These are phyloP conservation scores for Caenorhabditis sp. DNA, from an alignment of 2,888 invertebrate genomes.

Conservation along the genomic window DNA sequence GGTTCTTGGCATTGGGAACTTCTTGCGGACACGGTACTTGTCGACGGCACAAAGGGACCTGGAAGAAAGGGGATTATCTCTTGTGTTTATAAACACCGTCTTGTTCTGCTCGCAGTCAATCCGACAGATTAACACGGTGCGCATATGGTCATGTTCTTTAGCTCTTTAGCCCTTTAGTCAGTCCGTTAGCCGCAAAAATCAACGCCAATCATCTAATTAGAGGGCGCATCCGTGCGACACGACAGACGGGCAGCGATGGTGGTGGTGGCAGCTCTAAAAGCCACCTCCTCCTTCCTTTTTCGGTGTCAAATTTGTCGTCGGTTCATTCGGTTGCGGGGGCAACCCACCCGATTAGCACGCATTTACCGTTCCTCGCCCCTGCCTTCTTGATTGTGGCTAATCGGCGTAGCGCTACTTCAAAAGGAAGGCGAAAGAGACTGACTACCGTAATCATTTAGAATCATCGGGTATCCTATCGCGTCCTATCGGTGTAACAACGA, in stretches of 20 bases:
- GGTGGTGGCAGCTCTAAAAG: constrained; percentile 29
- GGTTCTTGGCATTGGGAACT: constrained; percentile 91
- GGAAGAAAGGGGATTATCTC: constrained; percentile 48
- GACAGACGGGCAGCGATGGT: constrained; percentile 53
- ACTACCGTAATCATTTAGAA: constrained; percentile 11
- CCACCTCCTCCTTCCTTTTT: background rate
- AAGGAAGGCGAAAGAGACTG: constrained; percentile 4
- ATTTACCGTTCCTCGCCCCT: constrained; percentile 21
- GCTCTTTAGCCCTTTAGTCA: constrained; percentile 10
- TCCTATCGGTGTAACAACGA: constrained; percentile 28
- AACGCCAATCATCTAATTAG: constrained; percentile 57
- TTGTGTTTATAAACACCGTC: constrained; percentile 30
- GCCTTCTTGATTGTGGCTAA: constrained; percentile 24
- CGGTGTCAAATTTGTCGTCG: constrained; percentile 56
- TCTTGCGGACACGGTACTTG: constrained; percentile 91
- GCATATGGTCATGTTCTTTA: constrained; percentile 33
- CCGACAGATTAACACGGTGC: constrained; percentile 43
- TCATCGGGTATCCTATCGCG: constrained; percentile 20
- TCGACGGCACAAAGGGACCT: constrained; percentile 90
- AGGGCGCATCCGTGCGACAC: constrained; percentile 36
- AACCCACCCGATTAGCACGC: constrained; percentile 42
- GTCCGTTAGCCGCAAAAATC: constrained; percentile 37
- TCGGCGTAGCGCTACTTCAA: constrained; percentile 24
- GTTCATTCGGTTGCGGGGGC: no score
- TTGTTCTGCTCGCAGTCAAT: background rate